phyloP scores from a whole-genome alignment of 2,113 vertebrate genomes.

The Muscicapa adusta region DNA sequence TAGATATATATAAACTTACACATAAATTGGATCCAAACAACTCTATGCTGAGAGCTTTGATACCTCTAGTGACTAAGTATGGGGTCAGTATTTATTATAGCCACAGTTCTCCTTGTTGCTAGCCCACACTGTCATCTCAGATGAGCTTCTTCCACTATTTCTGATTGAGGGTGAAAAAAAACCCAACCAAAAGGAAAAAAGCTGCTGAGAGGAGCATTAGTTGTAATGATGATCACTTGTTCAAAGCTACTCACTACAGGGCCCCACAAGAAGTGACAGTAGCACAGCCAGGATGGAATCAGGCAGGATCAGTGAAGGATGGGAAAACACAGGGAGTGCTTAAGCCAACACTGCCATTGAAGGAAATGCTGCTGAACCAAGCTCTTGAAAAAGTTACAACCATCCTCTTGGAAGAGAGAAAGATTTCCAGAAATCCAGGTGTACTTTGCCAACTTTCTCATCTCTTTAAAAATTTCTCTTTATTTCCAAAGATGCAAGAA shows the following conservation, averaged over 20 bases:
- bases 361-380: background rate
- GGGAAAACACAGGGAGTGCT: background rate
- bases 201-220: background rate
- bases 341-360: background rate
- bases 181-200: background rate
- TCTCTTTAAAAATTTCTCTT: background rate
- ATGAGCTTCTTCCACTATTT: background rate
- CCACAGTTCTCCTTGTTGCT: background rate
- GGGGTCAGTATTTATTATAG: background rate
- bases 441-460: background rate
- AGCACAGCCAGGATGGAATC: background rate
- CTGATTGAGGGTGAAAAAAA: background rate
- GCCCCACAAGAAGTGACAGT: background rate
- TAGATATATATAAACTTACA: background rate
- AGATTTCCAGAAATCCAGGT: background rate
- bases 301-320: background rate
- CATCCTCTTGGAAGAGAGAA: background rate
- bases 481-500: background rate
- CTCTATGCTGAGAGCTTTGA: background rate
- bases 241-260: background rate
- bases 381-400: background rate
- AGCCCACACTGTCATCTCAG: background rate
- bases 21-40: background rate
- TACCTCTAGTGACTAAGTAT: background rate
- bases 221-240: background rate